Evolutionary conservation across 1,140 invertebrate genomes (phyloP), one percentile per base, ranked within the genome.

Genomic region (Drosophila jambulina): DNA sequence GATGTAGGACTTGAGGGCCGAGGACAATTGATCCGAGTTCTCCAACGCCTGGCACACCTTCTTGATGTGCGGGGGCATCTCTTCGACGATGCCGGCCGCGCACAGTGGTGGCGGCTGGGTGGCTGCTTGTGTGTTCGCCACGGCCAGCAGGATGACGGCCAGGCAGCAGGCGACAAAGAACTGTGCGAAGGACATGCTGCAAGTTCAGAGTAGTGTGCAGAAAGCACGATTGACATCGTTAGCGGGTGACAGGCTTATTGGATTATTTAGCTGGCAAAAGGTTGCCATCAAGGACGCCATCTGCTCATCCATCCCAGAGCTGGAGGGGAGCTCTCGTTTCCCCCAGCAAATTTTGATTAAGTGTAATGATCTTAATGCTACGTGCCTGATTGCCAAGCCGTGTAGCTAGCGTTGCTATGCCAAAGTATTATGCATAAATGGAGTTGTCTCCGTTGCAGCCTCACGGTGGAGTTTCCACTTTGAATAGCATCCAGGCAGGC

Each of bases 21-120:
- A 65, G 6, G 78, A 72, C 71, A 93, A 59, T 76, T 93, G 91
- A 69, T 91, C 84, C 0, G 91, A 92, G 65, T 92, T 93, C 78
- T 92, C 86, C 54, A 93, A 63, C 3, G 92, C 92, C 71, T 72
- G 49, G 74, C 92, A 93, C 10, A 93, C 92, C 64, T 93, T 93
- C 36, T 81, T 75, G 43, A 93, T 93, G 48, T 93, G 91, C 42
- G 70, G 60, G 2, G 92, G 92, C 91, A 93, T 93, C 58, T 91
- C 90, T 53, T 93, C 90, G 7, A 93, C 29, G 32, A 93, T 91
- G 53, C 91, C 92, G 8, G 79, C 75, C 67, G 90, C 78, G 71
- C 92, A 93, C 1, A 93, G 59, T 1, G 92, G 77, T 10, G 92
- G 72, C 5, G 82, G 74, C 69, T 82, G 71, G 46, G 67, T 71